Percentiles rank a stretch among this genome's conserved stretches.
These are phyloP conservation scores for Capromys pilorides DNA, from an alignment of 2,797 vertebrate genomes.

Conservation along the genomic window DNA sequence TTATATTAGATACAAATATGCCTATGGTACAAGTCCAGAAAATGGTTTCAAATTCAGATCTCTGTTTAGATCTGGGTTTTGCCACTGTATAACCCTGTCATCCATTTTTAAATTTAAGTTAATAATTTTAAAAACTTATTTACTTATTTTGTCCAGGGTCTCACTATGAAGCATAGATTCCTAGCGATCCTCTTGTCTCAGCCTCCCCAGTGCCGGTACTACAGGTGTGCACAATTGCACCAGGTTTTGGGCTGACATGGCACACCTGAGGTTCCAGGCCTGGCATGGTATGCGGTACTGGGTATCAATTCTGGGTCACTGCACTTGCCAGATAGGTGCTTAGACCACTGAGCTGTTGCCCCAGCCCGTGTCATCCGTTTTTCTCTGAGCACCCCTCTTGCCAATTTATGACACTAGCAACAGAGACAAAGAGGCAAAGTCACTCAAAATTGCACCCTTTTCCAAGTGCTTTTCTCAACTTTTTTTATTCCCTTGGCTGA, in stretches of 20 bases:
- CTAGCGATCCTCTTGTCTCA: too few species aligned
- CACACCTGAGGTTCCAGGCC: too few species aligned
- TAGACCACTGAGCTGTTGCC: too few species aligned
- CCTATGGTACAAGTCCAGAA: neutral
- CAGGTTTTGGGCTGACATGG: too few species aligned
- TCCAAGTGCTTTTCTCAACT: neutral
- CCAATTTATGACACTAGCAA: neutral
- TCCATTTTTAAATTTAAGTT: neutral
- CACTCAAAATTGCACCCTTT: neutral
- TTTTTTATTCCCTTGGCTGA: neutral
- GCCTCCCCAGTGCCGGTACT: too few species aligned
- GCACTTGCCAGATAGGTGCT: too few species aligned
- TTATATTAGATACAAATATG: neutral
- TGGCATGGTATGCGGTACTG: too few species aligned
- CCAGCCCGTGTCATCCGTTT: neutral
- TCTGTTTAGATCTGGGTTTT: neutral
- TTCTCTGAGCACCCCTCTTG: neutral
- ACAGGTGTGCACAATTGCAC: too few species aligned
- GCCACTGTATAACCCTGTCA: neutral
- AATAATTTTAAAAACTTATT: too few species aligned
- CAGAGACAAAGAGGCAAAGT: neutral
- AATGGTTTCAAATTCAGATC: neutral
- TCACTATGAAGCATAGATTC: too few species aligned
- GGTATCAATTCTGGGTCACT: too few species aligned
- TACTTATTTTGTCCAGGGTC: too few species aligned